These are phyloP conservation scores for Acinonyx jubatus DNA, from an alignment of 2,113 vertebrate species.

Conservation along the genomic window DNA sequence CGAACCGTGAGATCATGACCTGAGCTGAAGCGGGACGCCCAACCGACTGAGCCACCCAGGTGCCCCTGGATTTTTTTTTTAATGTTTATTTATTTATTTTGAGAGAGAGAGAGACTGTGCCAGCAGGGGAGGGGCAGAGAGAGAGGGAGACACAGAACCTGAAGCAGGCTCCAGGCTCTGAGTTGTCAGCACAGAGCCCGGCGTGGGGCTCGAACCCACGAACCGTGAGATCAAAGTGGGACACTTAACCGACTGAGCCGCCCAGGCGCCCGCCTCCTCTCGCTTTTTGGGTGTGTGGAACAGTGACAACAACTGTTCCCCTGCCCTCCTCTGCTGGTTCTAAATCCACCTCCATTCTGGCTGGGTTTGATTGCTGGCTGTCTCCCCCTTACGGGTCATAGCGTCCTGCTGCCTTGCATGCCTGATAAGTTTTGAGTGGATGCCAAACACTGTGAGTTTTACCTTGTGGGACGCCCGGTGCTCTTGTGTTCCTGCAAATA, in stretches of 20 bases:
- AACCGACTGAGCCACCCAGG: too few relatives aligned
- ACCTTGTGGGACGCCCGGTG: neutral
- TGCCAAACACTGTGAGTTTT: neutral
- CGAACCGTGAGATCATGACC: too few relatives aligned
- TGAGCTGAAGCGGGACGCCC: accelerated
- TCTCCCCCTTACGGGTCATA: neutral
- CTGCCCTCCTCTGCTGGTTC: neutral
- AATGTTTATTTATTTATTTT: too few relatives aligned
- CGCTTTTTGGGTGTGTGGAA: neutral
- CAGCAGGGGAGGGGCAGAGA: too few relatives aligned
- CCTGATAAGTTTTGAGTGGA: neutral
- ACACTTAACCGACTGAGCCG: too few relatives aligned
- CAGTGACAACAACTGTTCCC: neutral
- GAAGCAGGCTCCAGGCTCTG: too few relatives aligned
- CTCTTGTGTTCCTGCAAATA: neutral
- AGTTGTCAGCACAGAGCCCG: too few relatives aligned
- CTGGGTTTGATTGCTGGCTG: neutral
- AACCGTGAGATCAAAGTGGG: too few relatives aligned
- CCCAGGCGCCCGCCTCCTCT: neutral
- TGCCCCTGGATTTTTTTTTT: too few relatives aligned
- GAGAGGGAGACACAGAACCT: too few relatives aligned
- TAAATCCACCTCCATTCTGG: neutral
- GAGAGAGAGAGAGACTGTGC: too few relatives aligned
- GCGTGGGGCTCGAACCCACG: too few relatives aligned
- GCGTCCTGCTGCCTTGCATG: neutral